Percentiles rank a stretch among this genome's conserved stretches.
Evolutionary conservation across 2,797 vertebrate species (phyloP).

Genomic region (Malacoctenus gilli): DNA sequence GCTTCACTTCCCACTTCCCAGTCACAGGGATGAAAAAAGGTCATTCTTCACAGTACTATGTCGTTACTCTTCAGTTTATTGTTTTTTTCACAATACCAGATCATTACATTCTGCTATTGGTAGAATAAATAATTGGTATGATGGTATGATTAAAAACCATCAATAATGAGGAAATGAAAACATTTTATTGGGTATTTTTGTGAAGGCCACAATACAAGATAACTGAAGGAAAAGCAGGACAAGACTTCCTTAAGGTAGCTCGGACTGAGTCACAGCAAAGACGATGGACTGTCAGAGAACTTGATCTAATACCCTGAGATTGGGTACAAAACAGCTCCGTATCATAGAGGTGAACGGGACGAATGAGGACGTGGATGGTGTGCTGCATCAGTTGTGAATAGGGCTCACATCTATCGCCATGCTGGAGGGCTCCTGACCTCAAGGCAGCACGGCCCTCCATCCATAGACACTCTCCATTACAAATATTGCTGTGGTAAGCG

Average conservation of each 20-base stretch:
- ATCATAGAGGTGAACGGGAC: conserved; percentile 1
- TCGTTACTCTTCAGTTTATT: too few relatives aligned
- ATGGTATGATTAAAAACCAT: too few relatives aligned
- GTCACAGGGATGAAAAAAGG: too few relatives aligned
- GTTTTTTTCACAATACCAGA: too few relatives aligned
- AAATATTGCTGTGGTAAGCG: conserved; percentile 65
- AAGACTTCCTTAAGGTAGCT: not conserved
- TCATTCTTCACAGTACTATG: too few relatives aligned
- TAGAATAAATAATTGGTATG: too few relatives aligned
- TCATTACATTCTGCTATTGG: too few relatives aligned
- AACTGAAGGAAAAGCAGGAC: not conserved
- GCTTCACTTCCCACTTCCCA: too few relatives aligned
- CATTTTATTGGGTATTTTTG: too few relatives aligned
- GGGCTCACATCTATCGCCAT: conserved; percentile 26
- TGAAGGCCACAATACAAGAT: too few relatives aligned
- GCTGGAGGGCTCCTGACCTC: conserved; percentile 17
- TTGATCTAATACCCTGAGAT: conserved; percentile 21
- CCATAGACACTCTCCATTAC: conserved; percentile 54
- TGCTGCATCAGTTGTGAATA: conserved; percentile 21
- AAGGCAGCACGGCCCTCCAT: conserved; percentile 18
- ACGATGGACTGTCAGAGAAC: conserved; percentile 9
- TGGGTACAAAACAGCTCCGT: conserved; percentile 10
- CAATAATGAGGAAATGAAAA: too few relatives aligned
- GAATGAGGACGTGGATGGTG: conserved; percentile 3
- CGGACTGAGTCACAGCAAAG: conserved; percentile 6